phyloP scores from a whole-genome alignment of 2,888 invertebrate genomes.

The Punctoribates punctum region DNA sequence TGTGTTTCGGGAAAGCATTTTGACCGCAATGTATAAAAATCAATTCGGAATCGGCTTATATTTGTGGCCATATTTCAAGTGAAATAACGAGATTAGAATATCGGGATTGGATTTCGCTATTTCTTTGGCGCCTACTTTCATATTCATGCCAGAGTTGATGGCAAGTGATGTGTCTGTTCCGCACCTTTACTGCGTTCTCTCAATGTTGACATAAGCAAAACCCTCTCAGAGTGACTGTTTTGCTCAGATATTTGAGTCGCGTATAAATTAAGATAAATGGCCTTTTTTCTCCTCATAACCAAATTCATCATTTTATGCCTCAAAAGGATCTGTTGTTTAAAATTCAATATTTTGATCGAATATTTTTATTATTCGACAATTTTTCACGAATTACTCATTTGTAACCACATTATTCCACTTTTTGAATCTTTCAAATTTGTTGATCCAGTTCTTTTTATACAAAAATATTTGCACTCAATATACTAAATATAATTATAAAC shows the following conservation, averaged over 20 bases:
- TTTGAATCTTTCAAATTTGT: too few species aligned
- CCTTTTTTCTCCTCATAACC: not conserved
- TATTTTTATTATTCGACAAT: constrained; percentile 19
- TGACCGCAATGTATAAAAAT: constrained; percentile 24
- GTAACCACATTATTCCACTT: too few species aligned
- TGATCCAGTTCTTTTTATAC: too few species aligned
- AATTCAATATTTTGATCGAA: constrained; percentile 12
- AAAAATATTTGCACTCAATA: too few species aligned
- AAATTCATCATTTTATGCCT: constrained; percentile 23
- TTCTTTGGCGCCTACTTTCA: constrained; percentile 11
- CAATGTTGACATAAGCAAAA: constrained; percentile 22
- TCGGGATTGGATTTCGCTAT: constrained; percentile 1
- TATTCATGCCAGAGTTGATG: constrained; percentile 28
- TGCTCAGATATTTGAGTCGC: constrained; percentile 15
- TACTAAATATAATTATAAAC: too few species aligned
- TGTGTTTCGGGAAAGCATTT: too few species aligned
- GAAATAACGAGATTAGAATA: constrained; percentile 28
- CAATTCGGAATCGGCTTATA: constrained; percentile 18
- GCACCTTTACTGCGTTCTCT: constrained; percentile 7
- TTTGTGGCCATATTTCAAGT: constrained; percentile 24
- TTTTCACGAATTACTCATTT: too few species aligned
- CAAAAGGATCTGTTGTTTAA: constrained; percentile 8
- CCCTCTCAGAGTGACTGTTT: not conserved
- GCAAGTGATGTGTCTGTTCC: constrained; percentile 18
- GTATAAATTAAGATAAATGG: constrained; percentile 34